These are phyloP conservation scores for Abrostola tripartita DNA, from an alignment of 2,888 invertebrate species.

Conservation along the genomic window DNA sequence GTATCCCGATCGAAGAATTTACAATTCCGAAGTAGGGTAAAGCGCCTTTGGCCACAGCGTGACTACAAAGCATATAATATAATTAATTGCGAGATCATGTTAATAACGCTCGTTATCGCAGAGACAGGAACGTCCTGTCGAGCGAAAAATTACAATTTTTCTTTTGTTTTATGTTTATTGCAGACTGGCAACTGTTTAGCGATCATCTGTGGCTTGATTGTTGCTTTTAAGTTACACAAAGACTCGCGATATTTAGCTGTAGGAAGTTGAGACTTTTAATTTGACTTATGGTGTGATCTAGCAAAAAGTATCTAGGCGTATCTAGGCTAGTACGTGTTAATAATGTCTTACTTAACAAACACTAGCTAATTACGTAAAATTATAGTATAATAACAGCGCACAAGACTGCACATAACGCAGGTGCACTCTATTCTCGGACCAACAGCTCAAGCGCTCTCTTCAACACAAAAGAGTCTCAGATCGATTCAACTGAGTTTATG, in stretches of 20 bases:
- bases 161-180: slow-evolving; percentile 24
- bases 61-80: slow-evolving; percentile 38
- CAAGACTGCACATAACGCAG: too few relatives aligned
- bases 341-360: too few relatives aligned
- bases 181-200: slow-evolving; percentile 33
- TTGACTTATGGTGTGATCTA: too few relatives aligned
- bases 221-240: not conserved
- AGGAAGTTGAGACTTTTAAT: not conserved
- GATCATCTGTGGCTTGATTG: slow-evolving; percentile 12
- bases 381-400: too few relatives aligned
- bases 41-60: slow-evolving; percentile 7
- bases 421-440: too few relatives aligned
- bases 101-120: slow-evolving; percentile 66
- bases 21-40: slow-evolving; percentile 7
- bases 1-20: slow-evolving; percentile 10
- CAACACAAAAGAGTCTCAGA: too few relatives aligned
- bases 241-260: not conserved
- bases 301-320: too few relatives aligned
- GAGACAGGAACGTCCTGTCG: slow-evolving; percentile 65
- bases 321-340: too few relatives aligned
- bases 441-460: too few relatives aligned
- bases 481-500: not conserved
- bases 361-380: too few relatives aligned
- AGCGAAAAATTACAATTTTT: slow-evolving; percentile 53
- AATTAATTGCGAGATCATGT: slow-evolving; percentile 70